These are phyloP conservation scores for Thryonomys swinderianus DNA, from an alignment of 2,113 vertebrate species.

Conservation along the genomic window DNA sequence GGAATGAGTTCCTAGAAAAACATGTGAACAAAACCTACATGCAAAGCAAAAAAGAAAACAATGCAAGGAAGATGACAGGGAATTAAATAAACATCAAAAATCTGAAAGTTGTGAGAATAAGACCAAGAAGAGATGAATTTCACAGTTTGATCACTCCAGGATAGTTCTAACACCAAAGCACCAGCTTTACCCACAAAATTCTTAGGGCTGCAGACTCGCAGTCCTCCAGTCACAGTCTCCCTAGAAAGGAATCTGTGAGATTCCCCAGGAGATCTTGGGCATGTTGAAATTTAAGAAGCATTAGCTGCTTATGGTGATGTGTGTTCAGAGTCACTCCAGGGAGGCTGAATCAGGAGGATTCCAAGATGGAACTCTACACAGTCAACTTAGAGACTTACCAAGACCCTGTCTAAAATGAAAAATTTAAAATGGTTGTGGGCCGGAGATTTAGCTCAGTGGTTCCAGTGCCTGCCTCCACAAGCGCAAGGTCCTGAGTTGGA, in stretches of 20 bases:
- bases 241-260: not conserved
- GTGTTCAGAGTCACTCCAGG: not conserved
- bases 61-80: not conserved
- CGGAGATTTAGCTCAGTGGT: too few relatives aligned
- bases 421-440: not conserved
- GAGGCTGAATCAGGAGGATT: not conserved
- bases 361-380: not conserved
- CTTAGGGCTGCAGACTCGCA: not conserved
- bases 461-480: too few relatives aligned
- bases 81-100: not conserved
- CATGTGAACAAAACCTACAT: not conserved
- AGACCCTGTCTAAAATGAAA: not conserved
- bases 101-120: not conserved
- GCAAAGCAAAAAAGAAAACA: slow-evolving; percentile 23
- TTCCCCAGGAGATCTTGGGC: not conserved
- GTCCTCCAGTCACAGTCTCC: not conserved
- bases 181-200: not conserved
- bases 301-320: not conserved
- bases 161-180: not conserved
- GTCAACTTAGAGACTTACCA: not conserved
- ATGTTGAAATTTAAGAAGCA: not conserved
- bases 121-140: not conserved
- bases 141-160: not conserved
- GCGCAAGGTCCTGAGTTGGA: too few relatives aligned
- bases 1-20: slow-evolving; percentile 8